phyloP scores from a whole-genome alignment of 2,888 invertebrate genomes.

The Hoplodrina ambigua region DNA sequence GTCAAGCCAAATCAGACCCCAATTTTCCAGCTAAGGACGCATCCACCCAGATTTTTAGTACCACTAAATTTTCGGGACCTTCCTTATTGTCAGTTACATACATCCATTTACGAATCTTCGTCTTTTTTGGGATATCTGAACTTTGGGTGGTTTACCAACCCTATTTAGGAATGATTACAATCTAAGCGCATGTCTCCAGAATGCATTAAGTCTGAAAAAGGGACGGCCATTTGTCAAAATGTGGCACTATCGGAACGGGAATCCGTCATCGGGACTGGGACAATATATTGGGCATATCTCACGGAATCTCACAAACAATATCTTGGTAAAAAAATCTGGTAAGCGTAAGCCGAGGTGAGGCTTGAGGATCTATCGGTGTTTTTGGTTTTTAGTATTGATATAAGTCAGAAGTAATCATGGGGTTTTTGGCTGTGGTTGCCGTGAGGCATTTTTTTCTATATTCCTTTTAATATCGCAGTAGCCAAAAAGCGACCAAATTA shows the following conservation, averaged over 20 bases:
- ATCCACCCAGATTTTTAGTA: conserved; percentile 39
- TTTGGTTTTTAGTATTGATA: not conserved
- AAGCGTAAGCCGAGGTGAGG: conserved; percentile 49
- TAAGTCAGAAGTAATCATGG: conserved; percentile 10
- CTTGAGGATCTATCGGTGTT: conserved; percentile 11
- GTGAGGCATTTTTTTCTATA: not conserved
- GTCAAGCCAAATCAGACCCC: conserved; percentile 33
- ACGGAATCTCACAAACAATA: conserved; percentile 76
- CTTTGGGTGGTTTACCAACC: conserved; percentile 44
- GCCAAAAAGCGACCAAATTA: too few relatives aligned
- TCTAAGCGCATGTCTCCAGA: conserved; percentile 80
- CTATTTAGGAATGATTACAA: conserved; percentile 69
- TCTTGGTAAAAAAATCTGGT: conserved; percentile 60
- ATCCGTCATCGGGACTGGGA: conserved; percentile 85
- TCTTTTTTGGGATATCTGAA: conserved; percentile 22
- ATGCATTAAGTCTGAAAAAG: conserved; percentile 83
- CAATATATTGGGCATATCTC: conserved; percentile 86
- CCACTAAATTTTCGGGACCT: conserved; percentile 24
- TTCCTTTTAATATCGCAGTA: too few relatives aligned
- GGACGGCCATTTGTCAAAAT: conserved; percentile 88
- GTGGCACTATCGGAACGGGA: conserved; percentile 83
- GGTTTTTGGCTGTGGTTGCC: not conserved
- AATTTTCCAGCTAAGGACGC: conserved; percentile 33
- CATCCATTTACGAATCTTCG: not conserved
- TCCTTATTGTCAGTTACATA: conserved; percentile 1